Base-by-base conservation (phyloP, 2,113 vertebrate species). In the Bujurquina vittata region DNA sequence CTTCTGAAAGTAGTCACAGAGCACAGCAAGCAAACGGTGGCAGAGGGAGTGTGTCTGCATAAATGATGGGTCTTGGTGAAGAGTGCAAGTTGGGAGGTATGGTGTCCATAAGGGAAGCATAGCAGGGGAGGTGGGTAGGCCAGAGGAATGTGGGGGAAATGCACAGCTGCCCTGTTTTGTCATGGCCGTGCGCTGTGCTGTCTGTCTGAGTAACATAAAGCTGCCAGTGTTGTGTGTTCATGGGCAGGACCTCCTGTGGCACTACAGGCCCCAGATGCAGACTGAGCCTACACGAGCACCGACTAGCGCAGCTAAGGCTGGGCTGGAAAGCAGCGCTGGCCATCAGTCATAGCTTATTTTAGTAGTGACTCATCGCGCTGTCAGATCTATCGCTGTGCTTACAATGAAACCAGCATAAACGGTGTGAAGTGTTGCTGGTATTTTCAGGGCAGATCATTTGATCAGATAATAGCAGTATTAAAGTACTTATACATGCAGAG, bases 151-250 rank as follows among this genome's bases (percentile, higher is more conserved):
- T 43, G 61, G 76, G 18, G 84, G 79, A 83, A 90, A 86, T 88
- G 88, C 88, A 90, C 95, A 96, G 95, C 95, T 96, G 95, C 92
- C 90, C 83, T 86, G 88, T 87, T 90, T 92, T 86, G 88, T 96
- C 95, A 95, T 87, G 67, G 81, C 75, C 40, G 81, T 61, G 78
- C 84, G 35, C 86, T 90, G 79, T 43, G 62, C 93, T 89, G 92
- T 93, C 93, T 84, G 88, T 92, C 91, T 78, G 87, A 77, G 90
- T 43, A 92, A 89, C 89, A 89, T 91, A 90, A 92, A 92, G 90
- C 91, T 88, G 80, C 87, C 91, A 89, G 90, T 91, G 92, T 87
- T 89, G 84, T 89, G 86, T 87, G 83, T 91, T 77, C 82, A 77
- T 92, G 80, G 84, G 75, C 75, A 20, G 81, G 90, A 92, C 88